Conservation (phyloP, 2,888 invertebrate species). For the Cheilosia variabilis region DNA sequence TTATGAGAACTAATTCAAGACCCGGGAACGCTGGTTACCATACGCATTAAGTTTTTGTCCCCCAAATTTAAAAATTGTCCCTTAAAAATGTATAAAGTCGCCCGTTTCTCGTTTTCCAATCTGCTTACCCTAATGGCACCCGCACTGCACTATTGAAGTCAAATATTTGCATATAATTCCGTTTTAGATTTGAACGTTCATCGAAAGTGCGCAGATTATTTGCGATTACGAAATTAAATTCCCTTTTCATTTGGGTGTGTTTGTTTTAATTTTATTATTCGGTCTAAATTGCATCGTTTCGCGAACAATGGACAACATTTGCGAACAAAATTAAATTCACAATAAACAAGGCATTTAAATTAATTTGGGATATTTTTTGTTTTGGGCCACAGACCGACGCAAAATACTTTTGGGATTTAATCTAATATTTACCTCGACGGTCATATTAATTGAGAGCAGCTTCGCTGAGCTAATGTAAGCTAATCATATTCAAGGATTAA, state of each 20-base stretch:
- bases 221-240: conserved; percentile 28
- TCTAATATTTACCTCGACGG: conserved; percentile 14
- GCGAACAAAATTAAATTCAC: conserved; percentile 26
- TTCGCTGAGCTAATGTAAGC: conserved; percentile 31
- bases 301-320: conserved; percentile 15
- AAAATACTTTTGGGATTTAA: conserved; percentile 39
- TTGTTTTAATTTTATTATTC: conserved; percentile 9
- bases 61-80: too few species aligned
- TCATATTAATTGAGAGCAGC: conserved; percentile 46
- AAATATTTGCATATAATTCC: not conserved
- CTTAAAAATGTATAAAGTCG: too few species aligned
- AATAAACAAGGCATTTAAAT: conserved; percentile 11
- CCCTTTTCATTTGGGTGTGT: not conserved
- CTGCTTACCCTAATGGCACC: not conserved
- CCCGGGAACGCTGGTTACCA: too few species aligned
- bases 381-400: not conserved
- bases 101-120: too few species aligned
- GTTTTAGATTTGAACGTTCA: not conserved
- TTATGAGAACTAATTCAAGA: too few species aligned
- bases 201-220: conserved; percentile 8
- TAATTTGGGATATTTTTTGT: not conserved
- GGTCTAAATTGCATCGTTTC: conserved; percentile 13
- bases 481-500: conserved; percentile 53
- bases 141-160: not conserved
- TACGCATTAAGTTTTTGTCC: too few species aligned